Percentiles rank a stretch among this genome's conserved stretches.
Conservation (phyloP, 2,113 vertebrate species). For the Triplophysa dalaica region DNA sequence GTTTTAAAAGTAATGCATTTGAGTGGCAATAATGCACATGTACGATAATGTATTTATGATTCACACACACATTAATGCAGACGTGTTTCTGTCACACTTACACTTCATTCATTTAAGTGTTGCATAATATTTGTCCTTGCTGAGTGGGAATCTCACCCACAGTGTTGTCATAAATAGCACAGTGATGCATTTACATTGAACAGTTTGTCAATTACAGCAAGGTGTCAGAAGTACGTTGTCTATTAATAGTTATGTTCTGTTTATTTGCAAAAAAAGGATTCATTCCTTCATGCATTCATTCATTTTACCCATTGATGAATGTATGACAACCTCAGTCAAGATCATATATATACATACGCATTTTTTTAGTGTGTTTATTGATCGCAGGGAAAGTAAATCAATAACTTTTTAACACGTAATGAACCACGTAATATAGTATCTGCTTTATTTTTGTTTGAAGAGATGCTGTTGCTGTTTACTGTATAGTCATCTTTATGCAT, state of each 20-base stretch:
- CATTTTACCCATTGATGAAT: not conserved
- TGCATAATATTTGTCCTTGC: constrained; percentile 25
- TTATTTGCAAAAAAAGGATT: too few relatives aligned
- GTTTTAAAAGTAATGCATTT: not conserved
- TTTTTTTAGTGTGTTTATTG: too few relatives aligned
- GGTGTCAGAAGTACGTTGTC: constrained; percentile 5
- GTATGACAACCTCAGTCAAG: too few relatives aligned
- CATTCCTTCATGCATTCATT: not conserved
- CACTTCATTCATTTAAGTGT: constrained; percentile 10
- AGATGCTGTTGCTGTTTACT: too few relatives aligned
- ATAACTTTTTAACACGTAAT: too few relatives aligned
- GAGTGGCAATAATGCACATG: not conserved
- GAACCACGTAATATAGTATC: too few relatives aligned
- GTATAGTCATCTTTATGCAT: too few relatives aligned
- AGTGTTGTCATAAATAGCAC: constrained; percentile 18
- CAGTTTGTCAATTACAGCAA: not conserved
- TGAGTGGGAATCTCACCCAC: constrained; percentile 41
- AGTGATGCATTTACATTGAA: constrained; percentile 20
- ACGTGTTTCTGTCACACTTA: constrained; percentile 5
- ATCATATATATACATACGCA: too few relatives aligned
- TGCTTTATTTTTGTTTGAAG: too few relatives aligned
- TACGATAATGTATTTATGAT: not conserved
- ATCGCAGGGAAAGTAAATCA: too few relatives aligned
- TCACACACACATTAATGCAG: not conserved
- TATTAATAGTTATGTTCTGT: not conserved